These are phyloP conservation scores for Oxyteleia sp. DNA, from an alignment of 2,888 invertebrate species.

Conservation along the genomic window DNA sequence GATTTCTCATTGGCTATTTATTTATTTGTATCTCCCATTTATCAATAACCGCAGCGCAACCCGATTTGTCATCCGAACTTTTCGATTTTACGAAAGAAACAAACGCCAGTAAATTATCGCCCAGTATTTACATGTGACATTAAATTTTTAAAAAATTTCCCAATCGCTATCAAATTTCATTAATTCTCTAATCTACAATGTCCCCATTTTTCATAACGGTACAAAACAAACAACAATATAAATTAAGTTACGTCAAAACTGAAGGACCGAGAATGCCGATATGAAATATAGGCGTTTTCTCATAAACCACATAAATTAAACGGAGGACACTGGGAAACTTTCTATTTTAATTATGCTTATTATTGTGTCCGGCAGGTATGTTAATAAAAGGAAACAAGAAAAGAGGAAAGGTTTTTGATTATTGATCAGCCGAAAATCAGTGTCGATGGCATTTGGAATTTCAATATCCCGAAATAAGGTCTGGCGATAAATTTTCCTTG, in stretches of 20 bases:
- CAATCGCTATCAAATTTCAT: conserved; percentile 32
- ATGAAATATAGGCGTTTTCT: conserved; percentile 55
- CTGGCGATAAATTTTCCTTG: conserved; percentile 44
- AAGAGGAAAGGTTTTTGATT: conserved; percentile 39
- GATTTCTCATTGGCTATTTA: conserved; percentile 14
- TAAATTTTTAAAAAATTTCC: conserved; percentile 32
- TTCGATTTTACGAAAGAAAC: conserved; percentile 24
- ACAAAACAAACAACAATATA: conserved; percentile 63
- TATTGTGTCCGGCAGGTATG: conserved; percentile 51
- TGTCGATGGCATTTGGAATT: conserved; percentile 26
- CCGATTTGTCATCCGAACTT: conserved; percentile 14
- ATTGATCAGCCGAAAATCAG: conserved; percentile 43
- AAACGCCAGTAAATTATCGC: conserved; percentile 37
- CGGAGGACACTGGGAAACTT: conserved; percentile 40
- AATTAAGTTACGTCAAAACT: conserved; percentile 59
- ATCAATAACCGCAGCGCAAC: conserved; percentile 7
- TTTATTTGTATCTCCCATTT: conserved; percentile 36
- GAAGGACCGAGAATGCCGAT: conserved; percentile 48
- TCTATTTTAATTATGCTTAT: conserved; percentile 62
- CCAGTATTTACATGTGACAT: conserved; percentile 15
- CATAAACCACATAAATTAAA: conserved; percentile 55
- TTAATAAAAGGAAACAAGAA: conserved; percentile 43
- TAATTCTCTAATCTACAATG: conserved; percentile 30
- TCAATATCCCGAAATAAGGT: conserved; percentile 30
- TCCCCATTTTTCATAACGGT: conserved; percentile 67